Conservation (phyloP, 2,797 vertebrate species). For the Microchirus variegatus region DNA sequence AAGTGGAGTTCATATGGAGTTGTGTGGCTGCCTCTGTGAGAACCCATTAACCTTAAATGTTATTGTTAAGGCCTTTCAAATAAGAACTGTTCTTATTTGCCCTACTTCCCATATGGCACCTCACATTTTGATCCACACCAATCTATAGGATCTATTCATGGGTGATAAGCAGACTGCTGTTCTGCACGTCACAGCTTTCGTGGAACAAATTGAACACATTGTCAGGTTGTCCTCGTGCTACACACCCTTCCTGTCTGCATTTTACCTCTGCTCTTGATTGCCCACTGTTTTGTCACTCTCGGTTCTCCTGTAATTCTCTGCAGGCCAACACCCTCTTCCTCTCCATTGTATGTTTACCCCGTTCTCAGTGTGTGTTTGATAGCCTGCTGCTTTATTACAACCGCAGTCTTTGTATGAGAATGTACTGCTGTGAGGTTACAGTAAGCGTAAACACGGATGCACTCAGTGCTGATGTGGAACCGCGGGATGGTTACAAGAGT, state of each 20-base stretch:
- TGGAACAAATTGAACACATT: constrained; percentile 18
- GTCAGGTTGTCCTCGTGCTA: constrained; percentile 27
- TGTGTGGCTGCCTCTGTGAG: background rate
- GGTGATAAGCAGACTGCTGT: background rate
- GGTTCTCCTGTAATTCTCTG: constrained; percentile 44
- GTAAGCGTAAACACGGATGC: constrained; percentile 9
- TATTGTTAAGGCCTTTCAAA: background rate
- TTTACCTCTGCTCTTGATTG: constrained; percentile 43
- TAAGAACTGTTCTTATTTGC: too few relatives aligned
- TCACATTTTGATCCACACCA: background rate
- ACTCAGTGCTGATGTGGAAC: background rate
- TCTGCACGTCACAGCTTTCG: background rate
- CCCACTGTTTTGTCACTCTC: constrained; percentile 55
- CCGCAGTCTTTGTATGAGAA: constrained; percentile 29
- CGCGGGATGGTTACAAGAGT: background rate
- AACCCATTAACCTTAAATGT: background rate
- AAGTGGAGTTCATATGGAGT: background rate
- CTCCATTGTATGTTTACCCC: constrained; percentile 61
- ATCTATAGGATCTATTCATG: background rate
- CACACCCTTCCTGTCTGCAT: constrained; percentile 69
- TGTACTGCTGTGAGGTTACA: background rate
- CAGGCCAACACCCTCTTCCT: constrained; percentile 67
- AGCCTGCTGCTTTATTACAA: constrained; percentile 29
- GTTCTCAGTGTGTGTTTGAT: constrained; percentile 56
- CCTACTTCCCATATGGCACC: too few relatives aligned